phyloP scores from a whole-genome alignment of 2,888 invertebrate genomes.

The Apoda limacodes region DNA sequence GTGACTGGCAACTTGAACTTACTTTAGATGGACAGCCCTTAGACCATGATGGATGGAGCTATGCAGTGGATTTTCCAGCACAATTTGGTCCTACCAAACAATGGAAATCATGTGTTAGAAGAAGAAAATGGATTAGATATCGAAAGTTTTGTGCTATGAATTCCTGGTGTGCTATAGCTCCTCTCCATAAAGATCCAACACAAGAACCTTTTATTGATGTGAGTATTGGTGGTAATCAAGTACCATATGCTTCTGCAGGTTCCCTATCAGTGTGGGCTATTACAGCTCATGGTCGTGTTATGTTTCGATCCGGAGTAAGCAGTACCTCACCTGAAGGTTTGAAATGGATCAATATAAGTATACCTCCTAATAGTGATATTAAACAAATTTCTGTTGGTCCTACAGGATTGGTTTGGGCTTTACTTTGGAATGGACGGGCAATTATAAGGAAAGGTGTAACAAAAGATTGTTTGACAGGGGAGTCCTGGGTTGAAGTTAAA shows the following conservation, averaged over 20 bases:
- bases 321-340: constrained; percentile 88
- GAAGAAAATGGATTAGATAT: constrained; percentile 91
- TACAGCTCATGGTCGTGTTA: constrained; percentile 90
- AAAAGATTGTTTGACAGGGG: constrained; percentile 78
- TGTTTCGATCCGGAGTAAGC: constrained; percentile 87
- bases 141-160: constrained; percentile 90
- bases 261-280: constrained; percentile 91
- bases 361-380: constrained; percentile 84
- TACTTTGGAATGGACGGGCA: constrained; percentile 85
- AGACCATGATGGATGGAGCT: constrained; percentile 94
- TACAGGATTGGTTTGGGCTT: constrained; percentile 88
- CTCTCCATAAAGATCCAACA: constrained; percentile 89
- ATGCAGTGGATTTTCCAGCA: constrained; percentile 91
- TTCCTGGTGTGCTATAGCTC: constrained; percentile 92
- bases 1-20: constrained; percentile 90
- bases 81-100: constrained; percentile 83
- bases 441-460: constrained; percentile 87
- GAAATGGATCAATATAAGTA: constrained; percentile 83
- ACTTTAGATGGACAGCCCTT: constrained; percentile 88
- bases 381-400: constrained; percentile 88
- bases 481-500: constrained; percentile 84
- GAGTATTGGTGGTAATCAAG: constrained; percentile 85
- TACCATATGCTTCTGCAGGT: constrained; percentile 82
- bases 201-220: constrained; percentile 95
- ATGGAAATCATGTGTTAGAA: constrained; percentile 91